A percentile compares a stretch with the other conserved stretches of the same genome.
Conservation (phyloP, 2,888 invertebrate genomes). For the Mimumesa dahlbomi region DNA sequence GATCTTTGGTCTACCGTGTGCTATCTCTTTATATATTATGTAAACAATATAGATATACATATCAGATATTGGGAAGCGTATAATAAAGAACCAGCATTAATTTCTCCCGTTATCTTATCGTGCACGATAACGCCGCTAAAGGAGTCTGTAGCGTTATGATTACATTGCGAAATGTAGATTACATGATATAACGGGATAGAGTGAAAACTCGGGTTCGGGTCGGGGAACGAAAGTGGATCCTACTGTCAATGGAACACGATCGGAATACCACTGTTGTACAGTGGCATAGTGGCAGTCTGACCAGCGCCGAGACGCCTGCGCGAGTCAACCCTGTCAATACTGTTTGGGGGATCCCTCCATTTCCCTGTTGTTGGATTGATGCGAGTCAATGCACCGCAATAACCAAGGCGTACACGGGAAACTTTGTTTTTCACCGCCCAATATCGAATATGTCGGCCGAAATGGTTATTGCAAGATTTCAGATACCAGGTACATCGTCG, state of each 20-base stretch:
- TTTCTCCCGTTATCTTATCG: no score
- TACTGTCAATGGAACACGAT: neutral
- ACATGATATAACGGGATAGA: neutral
- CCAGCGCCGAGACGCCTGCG: constrained; percentile 51
- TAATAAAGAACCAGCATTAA: no score
- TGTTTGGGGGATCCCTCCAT: constrained; percentile 38
- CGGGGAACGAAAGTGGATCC: constrained; percentile 3
- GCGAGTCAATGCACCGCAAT: constrained; percentile 42
- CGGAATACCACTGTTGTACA: constrained; percentile 22
- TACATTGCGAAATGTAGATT: neutral
- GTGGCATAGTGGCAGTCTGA: constrained; percentile 22
- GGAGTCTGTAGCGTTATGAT: no score
- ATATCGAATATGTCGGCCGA: no score
- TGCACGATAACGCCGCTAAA: no score
- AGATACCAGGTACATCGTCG: no score
- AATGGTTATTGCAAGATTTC: no score
- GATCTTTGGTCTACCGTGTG: no score
- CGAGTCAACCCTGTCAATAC: constrained; percentile 58
- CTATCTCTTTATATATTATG: no score
- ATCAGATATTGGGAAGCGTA: no score
- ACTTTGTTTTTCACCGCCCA: constrained; percentile 30
- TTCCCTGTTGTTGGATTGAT: constrained; percentile 33
- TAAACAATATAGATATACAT: no score
- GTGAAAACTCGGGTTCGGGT: neutral
- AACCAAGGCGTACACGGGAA: constrained; percentile 23